phyloP scores from a whole-genome alignment of 2,888 invertebrate genomes.

The Holacanthella duospinosa region DNA sequence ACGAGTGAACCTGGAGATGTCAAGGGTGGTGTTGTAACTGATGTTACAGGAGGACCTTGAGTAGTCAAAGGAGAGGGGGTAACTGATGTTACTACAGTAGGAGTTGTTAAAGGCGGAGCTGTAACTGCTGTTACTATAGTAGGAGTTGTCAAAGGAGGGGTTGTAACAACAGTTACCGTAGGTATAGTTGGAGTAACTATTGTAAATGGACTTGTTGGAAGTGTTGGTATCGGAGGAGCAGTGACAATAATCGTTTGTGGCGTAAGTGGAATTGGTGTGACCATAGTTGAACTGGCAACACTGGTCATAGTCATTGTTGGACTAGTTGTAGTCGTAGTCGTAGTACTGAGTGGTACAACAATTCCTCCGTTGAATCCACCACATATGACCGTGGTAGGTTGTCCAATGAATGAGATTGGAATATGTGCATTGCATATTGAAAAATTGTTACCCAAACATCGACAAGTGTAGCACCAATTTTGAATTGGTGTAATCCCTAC shows the following conservation, averaged over 20 bases:
- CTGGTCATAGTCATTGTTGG: background rate
- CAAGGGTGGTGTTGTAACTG: background rate
- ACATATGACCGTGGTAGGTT: background rate
- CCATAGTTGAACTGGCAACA: background rate
- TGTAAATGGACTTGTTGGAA: background rate
- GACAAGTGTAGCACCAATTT: constrained; percentile 14
- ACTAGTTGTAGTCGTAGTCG: constrained; percentile 7
- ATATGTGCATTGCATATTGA: constrained; percentile 6
- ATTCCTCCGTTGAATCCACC: background rate
- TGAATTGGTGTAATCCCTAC: constrained; percentile 8
- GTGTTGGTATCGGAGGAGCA: background rate
- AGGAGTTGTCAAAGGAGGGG: background rate
- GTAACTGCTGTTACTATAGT: background rate
- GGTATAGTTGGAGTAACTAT: background rate
- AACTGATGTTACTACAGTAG: background rate
- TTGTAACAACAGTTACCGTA: background rate
- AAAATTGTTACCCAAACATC: constrained; percentile 4
- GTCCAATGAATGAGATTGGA: background rate
- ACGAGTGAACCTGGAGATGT: too few relatives aligned
- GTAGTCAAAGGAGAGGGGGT: background rate
- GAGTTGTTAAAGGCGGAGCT: background rate
- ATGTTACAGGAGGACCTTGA: background rate
- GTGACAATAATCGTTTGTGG: background rate
- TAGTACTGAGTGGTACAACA: background rate
- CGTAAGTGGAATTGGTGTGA: background rate